Base-by-base conservation (phyloP, 2,797 vertebrate genomes). In the Channa striata region DNA sequence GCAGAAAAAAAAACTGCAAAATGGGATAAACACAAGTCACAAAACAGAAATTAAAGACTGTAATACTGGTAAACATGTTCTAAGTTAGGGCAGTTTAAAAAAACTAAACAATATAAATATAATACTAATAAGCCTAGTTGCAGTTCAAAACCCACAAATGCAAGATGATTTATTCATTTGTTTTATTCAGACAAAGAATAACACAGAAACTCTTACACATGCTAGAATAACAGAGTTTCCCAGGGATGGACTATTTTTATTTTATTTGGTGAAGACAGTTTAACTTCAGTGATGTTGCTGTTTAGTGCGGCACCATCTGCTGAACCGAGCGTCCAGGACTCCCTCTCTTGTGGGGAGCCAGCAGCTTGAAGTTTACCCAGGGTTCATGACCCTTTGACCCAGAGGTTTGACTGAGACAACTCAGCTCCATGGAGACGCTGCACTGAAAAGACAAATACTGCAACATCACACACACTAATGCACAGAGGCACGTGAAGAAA, bases 341-440 rank as follows among this genome's bases (percentile, higher is more conserved):
- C 77, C 40, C 53, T 50, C 68, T 77, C 83, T 63, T 81, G 72
- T 78, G 86, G 81, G 68, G 82, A 78, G 70, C 78, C 79, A 59
- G 83, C 76, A 85, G 86, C 74, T 85, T 83, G 74, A 83, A 88
- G 79, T 90, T 89, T 87, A 79, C 68, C 46, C 65, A 72, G 74
- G 73, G 89, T 83, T 91, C 85, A 76, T 0, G 69, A 85, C 86
- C 85, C 73, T 0, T 16, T 77, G 89, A 91, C 87, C 87, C 51
- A 16, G 53, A 85, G 85, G 78, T 82, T 78, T 80, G 74, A 87
- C 82, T 23, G 30, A 59, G 70, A 68, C 68, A 59, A 53, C 77
- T 78, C 80, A 81, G 75, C 88, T 85, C 89, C 90, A 89, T 88
- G 90, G 89, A 88, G 82, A 91, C 63, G 17, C 21, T 6, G 50